Percentiles rank a stretch among this genome's conserved stretches.
Evolutionary conservation across 64 coral and sea anemone species (phyloP).

Genomic region (Dendronephthya gigantea): DNA sequence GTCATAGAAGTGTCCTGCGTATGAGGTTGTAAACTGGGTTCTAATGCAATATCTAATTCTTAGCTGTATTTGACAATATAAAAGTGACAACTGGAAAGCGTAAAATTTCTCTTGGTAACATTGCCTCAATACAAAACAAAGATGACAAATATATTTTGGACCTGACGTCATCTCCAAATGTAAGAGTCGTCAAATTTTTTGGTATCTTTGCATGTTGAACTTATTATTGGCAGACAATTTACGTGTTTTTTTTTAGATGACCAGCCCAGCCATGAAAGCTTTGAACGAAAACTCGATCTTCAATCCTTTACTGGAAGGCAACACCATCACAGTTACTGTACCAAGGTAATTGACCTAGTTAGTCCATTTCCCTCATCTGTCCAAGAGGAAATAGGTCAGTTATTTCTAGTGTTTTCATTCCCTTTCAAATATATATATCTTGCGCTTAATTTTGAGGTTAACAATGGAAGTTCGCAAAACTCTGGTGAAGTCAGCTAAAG

Average conservation of each 20-base stretch:
- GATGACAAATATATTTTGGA: constrained; percentile 67
- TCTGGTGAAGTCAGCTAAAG: not conserved
- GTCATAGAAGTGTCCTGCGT: too few relatives aligned
- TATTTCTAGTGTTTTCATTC: too few relatives aligned
- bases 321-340: not conserved
- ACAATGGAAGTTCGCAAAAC: constrained; percentile 3
- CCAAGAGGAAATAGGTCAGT: too few relatives aligned
- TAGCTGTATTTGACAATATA: constrained; percentile 61
- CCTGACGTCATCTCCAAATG: constrained; percentile 52
- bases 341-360: constrained; percentile 11
- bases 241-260: not conserved
- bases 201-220: not conserved
- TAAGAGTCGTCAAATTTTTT: constrained; percentile 15
- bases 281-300: constrained; percentile 2
- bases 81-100: constrained; percentile 45
- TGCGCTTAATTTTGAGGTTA: not conserved
- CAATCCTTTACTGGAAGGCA: not conserved
- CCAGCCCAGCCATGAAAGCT: not conserved
- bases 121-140: constrained; percentile 66
- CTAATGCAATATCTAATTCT: not conserved
- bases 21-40: too few relatives aligned
- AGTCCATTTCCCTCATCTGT: too few relatives aligned
- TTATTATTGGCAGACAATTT: not conserved
- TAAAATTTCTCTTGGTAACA: constrained; percentile 40
- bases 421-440: not conserved